These are phyloP conservation scores for Gobionotothen gibberifrons DNA, from an alignment of 2,797 vertebrate species.

Conservation along the genomic window DNA sequence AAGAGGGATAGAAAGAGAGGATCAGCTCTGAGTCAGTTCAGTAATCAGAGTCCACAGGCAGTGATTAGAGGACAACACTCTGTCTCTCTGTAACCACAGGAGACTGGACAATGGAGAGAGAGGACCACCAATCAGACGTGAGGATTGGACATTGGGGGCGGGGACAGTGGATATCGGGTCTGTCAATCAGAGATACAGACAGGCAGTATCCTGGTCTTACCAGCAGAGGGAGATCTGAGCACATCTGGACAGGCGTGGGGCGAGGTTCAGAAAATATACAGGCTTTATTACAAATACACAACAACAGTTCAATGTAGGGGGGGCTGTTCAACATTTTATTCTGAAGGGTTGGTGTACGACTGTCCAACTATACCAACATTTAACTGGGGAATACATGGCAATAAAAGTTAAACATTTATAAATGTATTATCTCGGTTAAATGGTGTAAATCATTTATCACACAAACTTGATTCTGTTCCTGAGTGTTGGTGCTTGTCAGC, in stretches of 20 bases:
- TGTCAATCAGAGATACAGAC: constrained; percentile 57
- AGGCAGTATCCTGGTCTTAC: constrained; percentile 80
- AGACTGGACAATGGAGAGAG: constrained; percentile 51
- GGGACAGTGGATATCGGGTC: constrained; percentile 59
- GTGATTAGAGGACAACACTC: constrained; percentile 47
- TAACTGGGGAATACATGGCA: too few species aligned
- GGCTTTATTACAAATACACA: constrained; percentile 41
- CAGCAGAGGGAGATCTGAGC: constrained; percentile 84
- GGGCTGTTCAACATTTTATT: constrained; percentile 19
- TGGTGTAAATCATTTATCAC: too few species aligned
- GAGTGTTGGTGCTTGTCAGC: too few species aligned
- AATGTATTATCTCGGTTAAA: too few species aligned
- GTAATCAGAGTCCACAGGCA: constrained; percentile 47
- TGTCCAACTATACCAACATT: too few species aligned
- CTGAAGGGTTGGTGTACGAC: not conserved
- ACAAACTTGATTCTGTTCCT: too few species aligned
- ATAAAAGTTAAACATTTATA: too few species aligned
- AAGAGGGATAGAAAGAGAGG: not conserved
- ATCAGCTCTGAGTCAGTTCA: constrained; percentile 1
- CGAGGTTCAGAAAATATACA: constrained; percentile 73
- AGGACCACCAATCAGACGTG: constrained; percentile 68
- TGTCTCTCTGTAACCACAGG: constrained; percentile 55
- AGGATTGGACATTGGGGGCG: constrained; percentile 62
- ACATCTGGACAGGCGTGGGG: constrained; percentile 80
- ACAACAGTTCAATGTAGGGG: constrained; percentile 11